A percentile compares a stretch with the other conserved stretches of the same genome.
Conservation (phyloP, 1,140 invertebrate species). For the Phymorhynchus buccinoides region DNA sequence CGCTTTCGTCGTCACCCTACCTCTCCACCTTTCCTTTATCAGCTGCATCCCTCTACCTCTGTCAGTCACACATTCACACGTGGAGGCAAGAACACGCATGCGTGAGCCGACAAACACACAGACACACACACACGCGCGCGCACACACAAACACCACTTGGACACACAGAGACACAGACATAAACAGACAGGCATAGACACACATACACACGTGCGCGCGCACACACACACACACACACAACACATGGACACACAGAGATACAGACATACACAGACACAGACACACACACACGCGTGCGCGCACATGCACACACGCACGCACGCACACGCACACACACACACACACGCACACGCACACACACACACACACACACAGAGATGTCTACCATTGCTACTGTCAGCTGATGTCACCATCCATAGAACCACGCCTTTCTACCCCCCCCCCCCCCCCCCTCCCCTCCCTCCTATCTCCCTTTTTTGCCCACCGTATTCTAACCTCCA, state of each 20-base stretch:
- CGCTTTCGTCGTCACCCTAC: no score
- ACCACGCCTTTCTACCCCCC: background rate
- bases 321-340: constrained; percentile 6
- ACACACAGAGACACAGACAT: no score
- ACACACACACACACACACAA: background rate
- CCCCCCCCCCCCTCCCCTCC: background rate
- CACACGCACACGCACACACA: background rate
- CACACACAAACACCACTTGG: no score
- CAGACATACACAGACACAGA: no score
- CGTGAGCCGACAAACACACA: no score
- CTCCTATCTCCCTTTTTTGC: background rate
- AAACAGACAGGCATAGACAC: no score
- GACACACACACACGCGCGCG: no score
- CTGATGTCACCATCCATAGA: background rate
- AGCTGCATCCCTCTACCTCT: background rate
- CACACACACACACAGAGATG: background rate
- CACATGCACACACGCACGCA: background rate
- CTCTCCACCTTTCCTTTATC: background rate
- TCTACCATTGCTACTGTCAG: no score
- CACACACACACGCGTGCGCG: background rate
- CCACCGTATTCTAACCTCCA: no score
- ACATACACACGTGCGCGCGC: no score
- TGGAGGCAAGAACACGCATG: no score
- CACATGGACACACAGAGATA: background rate
- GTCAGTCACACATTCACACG: no score